A percentile compares a stretch with the other conserved stretches of the same genome.
These are phyloP conservation scores for Ethmia dodecea DNA, from an alignment of 2,888 invertebrate genomes.

Conservation along the genomic window DNA sequence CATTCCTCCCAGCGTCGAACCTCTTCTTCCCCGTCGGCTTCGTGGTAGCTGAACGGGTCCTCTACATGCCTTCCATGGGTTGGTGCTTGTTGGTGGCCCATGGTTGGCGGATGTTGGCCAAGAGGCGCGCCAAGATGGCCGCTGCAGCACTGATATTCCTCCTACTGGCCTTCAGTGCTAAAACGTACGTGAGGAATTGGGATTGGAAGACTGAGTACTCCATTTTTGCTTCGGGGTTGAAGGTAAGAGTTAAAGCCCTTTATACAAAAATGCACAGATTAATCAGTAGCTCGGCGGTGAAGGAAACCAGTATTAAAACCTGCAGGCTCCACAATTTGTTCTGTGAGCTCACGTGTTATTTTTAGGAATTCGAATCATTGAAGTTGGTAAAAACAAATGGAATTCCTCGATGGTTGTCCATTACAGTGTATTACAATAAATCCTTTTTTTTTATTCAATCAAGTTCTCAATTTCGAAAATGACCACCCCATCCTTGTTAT, in stretches of 20 bases:
- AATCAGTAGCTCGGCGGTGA: too few relatives aligned
- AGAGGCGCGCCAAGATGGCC: conserved; percentile 81
- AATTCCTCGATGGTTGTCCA: too few relatives aligned
- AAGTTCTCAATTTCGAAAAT: too few relatives aligned
- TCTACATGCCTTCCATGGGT: conserved; percentile 99
- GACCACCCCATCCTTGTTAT: too few relatives aligned
- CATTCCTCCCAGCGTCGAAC: conserved; percentile 97
- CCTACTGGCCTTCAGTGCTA: conserved; percentile 87
- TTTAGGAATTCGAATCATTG: too few relatives aligned
- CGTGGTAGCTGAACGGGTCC: conserved; percentile 95
- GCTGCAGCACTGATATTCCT: conserved; percentile 83
- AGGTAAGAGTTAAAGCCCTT: conserved; percentile 48
- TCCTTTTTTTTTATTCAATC: too few relatives aligned
- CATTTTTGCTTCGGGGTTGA: conserved; percentile 94
- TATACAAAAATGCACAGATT: too few relatives aligned
- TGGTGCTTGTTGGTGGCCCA: conserved; percentile 95
- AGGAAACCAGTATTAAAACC: too few relatives aligned
- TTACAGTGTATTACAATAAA: too few relatives aligned
- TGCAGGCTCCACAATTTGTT: too few relatives aligned
- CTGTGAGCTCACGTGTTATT: too few relatives aligned
- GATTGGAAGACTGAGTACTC: conserved; percentile 97
- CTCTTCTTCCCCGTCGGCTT: conserved; percentile 98
- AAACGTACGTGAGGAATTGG: conserved; percentile 92
- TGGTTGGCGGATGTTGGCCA: conserved; percentile 85
- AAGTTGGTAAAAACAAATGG: too few relatives aligned